Conservation (phyloP, 2,113 vertebrate species). For the Vimba vimba region DNA sequence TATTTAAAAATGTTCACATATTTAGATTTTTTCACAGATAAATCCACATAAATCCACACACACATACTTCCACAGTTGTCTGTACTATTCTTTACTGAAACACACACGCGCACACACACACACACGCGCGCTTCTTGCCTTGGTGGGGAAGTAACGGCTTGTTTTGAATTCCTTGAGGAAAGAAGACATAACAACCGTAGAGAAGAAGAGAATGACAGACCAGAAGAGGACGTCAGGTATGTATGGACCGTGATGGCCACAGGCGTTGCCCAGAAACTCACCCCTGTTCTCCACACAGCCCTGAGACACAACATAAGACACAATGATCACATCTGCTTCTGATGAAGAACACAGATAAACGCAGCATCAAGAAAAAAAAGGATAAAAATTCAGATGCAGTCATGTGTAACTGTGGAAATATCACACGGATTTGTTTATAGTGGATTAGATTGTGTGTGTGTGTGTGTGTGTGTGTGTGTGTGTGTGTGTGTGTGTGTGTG, state of each 20-base stretch:
- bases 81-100: neutral
- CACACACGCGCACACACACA: neutral
- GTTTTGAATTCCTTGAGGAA: conserved; percentile 98
- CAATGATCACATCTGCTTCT: neutral
- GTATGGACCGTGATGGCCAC: conserved; percentile 92
- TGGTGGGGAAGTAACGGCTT: conserved; percentile 97
- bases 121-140: conserved; percentile 73
- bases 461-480: conserved; percentile 25
- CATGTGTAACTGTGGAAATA: neutral
- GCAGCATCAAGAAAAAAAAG: neutral
- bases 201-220: conserved; percentile 97
- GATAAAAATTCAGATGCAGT: neutral
- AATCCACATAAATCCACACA: neutral
- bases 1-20: too few relatives aligned
- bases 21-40: too few relatives aligned
- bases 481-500: conserved; percentile 23
- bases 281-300: conserved; percentile 88
- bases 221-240: conserved; percentile 97
- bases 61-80: neutral
- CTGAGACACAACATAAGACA: conserved; percentile 69
- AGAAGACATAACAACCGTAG: conserved; percentile 92
- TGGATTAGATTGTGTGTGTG: conserved; percentile 17
- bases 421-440: neutral
- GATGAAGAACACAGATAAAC: neutral
- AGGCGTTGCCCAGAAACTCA: conserved; percentile 87